Base-by-base conservation (phyloP, 2,888 invertebrate genomes). In the Drosophila emarginata region DNA sequence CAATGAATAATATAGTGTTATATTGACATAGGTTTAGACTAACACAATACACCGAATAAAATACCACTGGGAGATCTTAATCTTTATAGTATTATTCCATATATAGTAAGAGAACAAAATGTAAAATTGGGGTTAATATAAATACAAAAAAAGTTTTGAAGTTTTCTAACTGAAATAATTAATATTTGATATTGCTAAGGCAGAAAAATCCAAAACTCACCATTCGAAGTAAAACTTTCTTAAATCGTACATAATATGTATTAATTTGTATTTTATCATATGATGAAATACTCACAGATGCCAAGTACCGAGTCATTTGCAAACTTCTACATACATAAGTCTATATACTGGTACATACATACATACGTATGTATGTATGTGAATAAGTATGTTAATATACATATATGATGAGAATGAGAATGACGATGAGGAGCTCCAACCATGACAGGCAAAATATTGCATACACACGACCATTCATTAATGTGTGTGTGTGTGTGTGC, bases 401-500 rank as follows among this genome's bases (percentile, higher is more conserved):
- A n/a, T 14, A 54, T 3, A 45, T 45, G 32, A 32, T 32, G 7
- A 15, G 40, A 23, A 18, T 56, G 37, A 37, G 36, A 54, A 32
- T 32, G 28, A 18, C 9, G 40, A 18, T 18, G 45, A 21, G 21
- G 21, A 21, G 18, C 21, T 45, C 0, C 21, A 45, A 21, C 12
- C 45, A 21, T 45, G 45, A 45, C 45, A 45, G 9, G 12, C 59
- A 39, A 15, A 32, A 61, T 57, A 57, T 63, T 67, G 72, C 32
- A 57, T 63, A 72, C 63, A 62, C 64, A 57, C 39, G 63, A 7
- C 51, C 56, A 71, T 57, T 70, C 62, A 40, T 5, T 39, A 54
- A 61, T 50, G n/a, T 60, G 23, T 32, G 32, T 32, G 32, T 32
- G 50, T 37, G 32, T 21, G 51, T n/a, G 45, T 23, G 56, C 12